Base-by-base conservation (phyloP, 2,888 invertebrate species). In the Caenorhabditis sp. region DNA sequence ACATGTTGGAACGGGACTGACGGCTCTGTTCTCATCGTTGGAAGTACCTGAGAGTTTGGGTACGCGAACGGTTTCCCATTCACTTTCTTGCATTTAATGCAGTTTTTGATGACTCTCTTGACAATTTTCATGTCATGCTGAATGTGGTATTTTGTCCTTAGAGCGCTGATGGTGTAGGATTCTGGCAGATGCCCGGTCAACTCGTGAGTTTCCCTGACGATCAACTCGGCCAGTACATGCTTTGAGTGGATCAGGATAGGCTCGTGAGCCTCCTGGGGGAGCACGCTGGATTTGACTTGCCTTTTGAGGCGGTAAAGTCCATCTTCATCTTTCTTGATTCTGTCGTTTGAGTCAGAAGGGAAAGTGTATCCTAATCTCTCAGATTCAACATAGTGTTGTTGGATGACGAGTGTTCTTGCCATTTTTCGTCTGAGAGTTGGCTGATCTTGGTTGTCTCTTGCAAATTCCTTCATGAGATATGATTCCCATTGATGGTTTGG, bases 161-260 rank as follows among this genome's bases (percentile, higher is more conserved):
- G 1, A 1, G 47, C 61, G 1, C 28, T 51, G 4, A 31, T 26
- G 0, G 47, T 7, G 10, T 31, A 35, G 4, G 19, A 0, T 7
- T 2, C 24, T 4, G 35, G 22, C 0, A 49, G 22, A 12, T 74
- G 73, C 0, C 12, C 54, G 16, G 24, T 38, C 0, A n/a, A 8
- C 22, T 51, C n/a, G 35, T 74, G 73, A 3, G 61, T 38, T 19
- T 74, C 73, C 6, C 14, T 0, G 0, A 49, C 12, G n/a, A 74
- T 51, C 12, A 74, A 1, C 2, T 16, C 12, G 0, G 74, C 38
- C 0, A 74, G 16, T 14, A 0, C 1, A 19, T 74, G 74, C 16
- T 74, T 85, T 1, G 87, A 82, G 1, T 91, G 64, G 4, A 92
- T 90, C 92, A 92, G 92, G 68, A 85, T 92, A 12, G 87, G 75